A percentile compares a stretch with the other conserved stretches of the same genome.
Conservation (phyloP, 2,888 invertebrate genomes). For the Agrotis exclamationis region DNA sequence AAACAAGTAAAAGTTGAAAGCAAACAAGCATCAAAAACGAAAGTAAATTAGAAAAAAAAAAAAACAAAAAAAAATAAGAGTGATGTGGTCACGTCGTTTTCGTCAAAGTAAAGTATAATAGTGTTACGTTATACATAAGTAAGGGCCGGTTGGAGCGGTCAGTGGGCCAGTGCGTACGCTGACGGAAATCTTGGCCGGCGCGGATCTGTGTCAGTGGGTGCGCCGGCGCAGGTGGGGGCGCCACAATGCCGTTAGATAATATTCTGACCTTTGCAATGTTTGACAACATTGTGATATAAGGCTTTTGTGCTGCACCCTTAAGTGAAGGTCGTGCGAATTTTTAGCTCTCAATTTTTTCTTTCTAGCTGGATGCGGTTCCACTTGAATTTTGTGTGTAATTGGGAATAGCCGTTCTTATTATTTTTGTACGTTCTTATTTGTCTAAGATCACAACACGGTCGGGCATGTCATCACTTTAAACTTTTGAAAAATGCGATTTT, state of each 20-base stretch:
- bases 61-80: slow-evolving; percentile 53
- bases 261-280: slow-evolving; percentile 82
- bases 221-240: slow-evolving; percentile 60
- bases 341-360: not conserved
- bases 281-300: slow-evolving; percentile 60
- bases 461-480: not conserved
- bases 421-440: no score
- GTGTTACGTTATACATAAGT: slow-evolving; percentile 72
- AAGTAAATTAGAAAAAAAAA: slow-evolving; percentile 44
- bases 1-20: slow-evolving; percentile 42
- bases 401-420: no score
- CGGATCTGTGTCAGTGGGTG: slow-evolving; percentile 81
- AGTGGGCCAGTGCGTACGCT: slow-evolving; percentile 70
- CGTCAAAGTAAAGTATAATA: slow-evolving; percentile 61
- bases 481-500: no score
- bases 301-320: slow-evolving; percentile 14
- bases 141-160: slow-evolving; percentile 77
- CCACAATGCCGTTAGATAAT: slow-evolving; percentile 82
- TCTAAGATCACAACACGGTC: not conserved
- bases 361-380: no score
- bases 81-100: slow-evolving; percentile 46
- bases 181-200: slow-evolving; percentile 70
- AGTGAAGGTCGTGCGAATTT: slow-evolving; percentile 1
- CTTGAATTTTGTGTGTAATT: no score
- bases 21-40: slow-evolving; percentile 36